Evolutionary conservation across 2,797 vertebrate species (phyloP).

Genomic region (Ambastaia sidthimunki): DNA sequence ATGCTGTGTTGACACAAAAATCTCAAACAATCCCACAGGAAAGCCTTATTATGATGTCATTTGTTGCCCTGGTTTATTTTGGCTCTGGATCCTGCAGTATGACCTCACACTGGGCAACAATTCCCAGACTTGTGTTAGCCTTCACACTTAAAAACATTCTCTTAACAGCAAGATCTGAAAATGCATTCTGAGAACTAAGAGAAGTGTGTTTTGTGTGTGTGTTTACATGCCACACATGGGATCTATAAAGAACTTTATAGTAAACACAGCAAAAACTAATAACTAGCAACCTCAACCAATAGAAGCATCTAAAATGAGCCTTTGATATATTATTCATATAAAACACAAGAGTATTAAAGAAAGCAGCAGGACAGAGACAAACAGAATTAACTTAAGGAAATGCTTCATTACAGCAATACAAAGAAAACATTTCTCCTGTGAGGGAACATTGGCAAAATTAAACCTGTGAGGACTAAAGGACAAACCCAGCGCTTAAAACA

Average conservation of each 20-base stretch:
- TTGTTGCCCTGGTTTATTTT: slow-evolving; percentile 28
- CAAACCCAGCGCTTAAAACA: background rate
- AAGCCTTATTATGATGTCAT: slow-evolving; percentile 50
- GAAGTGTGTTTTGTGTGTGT: too few relatives aligned
- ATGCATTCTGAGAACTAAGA: too few relatives aligned
- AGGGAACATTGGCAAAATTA: background rate
- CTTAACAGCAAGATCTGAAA: slow-evolving; percentile 27
- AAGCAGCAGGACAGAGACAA: background rate
- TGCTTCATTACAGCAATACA: slow-evolving; percentile 18
- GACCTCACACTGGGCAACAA: too few relatives aligned
- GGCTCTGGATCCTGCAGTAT: slow-evolving; percentile 21
- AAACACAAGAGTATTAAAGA: slow-evolving; percentile 3
- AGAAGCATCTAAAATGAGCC: slow-evolving; percentile 4
- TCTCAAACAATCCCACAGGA: slow-evolving; percentile 51
- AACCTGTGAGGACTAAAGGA: background rate
- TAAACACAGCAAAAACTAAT: background rate
- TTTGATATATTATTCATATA: slow-evolving; percentile 13
- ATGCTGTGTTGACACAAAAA: slow-evolving; percentile 40
- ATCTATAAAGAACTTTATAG: background rate
- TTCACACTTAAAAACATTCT: background rate
- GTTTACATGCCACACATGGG: background rate
- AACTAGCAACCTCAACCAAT: background rate
- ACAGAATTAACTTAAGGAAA: background rate
- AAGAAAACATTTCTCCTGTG: background rate
- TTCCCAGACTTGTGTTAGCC: too few relatives aligned